Evolutionary conservation across 2,797 vertebrate genomes (phyloP), one percentile per base, ranked within the genome.

Genomic region (Semotilus atromaculatus): DNA sequence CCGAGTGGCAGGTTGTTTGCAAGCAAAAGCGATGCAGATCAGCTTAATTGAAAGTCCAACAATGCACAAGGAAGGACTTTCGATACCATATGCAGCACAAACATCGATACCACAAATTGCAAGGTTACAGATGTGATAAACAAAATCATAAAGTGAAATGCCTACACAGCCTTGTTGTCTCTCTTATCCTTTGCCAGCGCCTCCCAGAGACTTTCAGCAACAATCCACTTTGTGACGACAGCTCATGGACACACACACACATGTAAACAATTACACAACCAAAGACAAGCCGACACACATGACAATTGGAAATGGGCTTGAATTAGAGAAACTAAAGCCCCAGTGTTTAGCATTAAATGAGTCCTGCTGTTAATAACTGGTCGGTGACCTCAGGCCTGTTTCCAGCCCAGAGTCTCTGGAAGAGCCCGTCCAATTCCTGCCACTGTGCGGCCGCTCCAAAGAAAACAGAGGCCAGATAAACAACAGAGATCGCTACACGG

Each of bases 251-350:
- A 93, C 87, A 53, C 82, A 88, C 19, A 73, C 93, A 73, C 88
- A 93, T 94, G 94, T 92, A 92, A 94, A 94, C 93, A 93, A 93
- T 94, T 93, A 94, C 88, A 81, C 88, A 90, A 92, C 89, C 91
- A 92, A 94, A 85, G 60, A 67, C 53, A 76, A 64, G 48, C 45
- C 3, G 38, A 73, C 88, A 92, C 89, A 92, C 89, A 88, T 90
- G 91, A 93, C 86, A 86, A 87, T 79, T 88, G 85, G 88, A 87
- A 91, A 93, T 80, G 90, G 86, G 87, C 29, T 53, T 74, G 21
- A 89, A 92, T 92, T 91, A 92, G 90, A 73, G 58, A 77, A 88
- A 89, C 84, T 90, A 87, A 89, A 90, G 89, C 86, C 90, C 83
- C 80, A 77, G 80, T 85, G 88, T 88, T 91, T 89, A n/a, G 71